These are phyloP conservation scores for Germaria angustata DNA, from an alignment of 2,888 invertebrate species.

Conservation along the genomic window DNA sequence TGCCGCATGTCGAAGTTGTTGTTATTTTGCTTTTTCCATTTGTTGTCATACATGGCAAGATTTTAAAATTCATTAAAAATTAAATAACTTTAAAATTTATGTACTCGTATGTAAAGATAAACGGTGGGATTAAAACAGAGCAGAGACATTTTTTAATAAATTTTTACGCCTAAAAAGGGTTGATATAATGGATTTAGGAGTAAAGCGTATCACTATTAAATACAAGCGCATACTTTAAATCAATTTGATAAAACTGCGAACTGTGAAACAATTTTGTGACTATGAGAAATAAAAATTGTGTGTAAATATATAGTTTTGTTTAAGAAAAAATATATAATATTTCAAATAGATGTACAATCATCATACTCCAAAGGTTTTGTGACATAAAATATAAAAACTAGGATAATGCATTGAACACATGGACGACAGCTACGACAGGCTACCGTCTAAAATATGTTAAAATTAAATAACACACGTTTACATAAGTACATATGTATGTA, in stretches of 20 bases:
- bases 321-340: no score
- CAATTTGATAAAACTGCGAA: conserved; percentile 7
- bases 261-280: neutral
- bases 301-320: no score
- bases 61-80: conserved; percentile 60
- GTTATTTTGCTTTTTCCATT: conserved; percentile 57
- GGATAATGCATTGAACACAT: no score
- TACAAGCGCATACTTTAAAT: conserved; percentile 19
- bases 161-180: conserved; percentile 38
- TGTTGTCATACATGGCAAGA: conserved; percentile 60
- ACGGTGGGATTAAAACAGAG: conserved; percentile 37
- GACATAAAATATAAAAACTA: no score
- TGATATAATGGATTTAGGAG: conserved; percentile 24
- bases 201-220: neutral
- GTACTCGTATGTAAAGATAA: conserved; percentile 1
- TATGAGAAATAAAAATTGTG: neutral
- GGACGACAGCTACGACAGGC: no score
- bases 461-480: no score
- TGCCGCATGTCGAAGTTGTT: neutral
- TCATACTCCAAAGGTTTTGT: no score
- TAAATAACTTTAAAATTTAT: conserved; percentile 26
- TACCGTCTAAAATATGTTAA: no score
- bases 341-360: no score
- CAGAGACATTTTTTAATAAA: conserved; percentile 16
- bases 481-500: no score